Percentiles rank a stretch among this genome's conserved stretches.
Conservation (phyloP, 2,888 invertebrate genomes). For the Harpalus rubripes region DNA sequence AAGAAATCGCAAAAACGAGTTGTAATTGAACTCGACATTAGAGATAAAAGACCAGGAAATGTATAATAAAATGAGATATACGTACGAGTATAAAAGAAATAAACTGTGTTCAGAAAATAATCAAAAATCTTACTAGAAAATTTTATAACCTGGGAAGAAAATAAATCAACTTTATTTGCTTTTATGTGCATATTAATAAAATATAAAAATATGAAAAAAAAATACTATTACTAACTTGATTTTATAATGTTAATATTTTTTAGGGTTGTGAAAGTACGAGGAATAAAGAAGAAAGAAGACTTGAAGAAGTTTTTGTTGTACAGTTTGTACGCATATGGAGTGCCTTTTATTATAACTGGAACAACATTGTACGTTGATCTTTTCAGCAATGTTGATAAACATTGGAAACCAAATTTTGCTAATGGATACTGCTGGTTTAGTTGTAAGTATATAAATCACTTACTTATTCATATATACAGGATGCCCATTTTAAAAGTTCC, state of each 20-base stretch:
- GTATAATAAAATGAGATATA: slow-evolving; percentile 6
- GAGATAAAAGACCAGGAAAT: neutral
- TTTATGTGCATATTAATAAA: neutral
- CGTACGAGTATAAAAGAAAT: neutral
- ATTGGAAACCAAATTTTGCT: slow-evolving; percentile 81
- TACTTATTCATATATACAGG: too few species aligned
- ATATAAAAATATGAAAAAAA: neutral
- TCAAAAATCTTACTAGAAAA: neutral
- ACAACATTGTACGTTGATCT: slow-evolving; percentile 79
- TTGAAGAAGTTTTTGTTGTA: slow-evolving; percentile 81
- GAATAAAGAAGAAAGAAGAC: slow-evolving; percentile 73
- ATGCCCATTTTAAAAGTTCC: too few species aligned
- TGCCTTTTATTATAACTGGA: slow-evolving; percentile 80
- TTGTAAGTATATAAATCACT: slow-evolving; percentile 73
- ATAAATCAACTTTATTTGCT: neutral
- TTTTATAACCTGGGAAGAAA: neutral
- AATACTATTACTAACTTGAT: too few species aligned
- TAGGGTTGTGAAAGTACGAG: slow-evolving; percentile 45
- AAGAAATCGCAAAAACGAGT: too few species aligned
- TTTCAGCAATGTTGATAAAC: slow-evolving; percentile 75
- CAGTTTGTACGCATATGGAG: slow-evolving; percentile 84
- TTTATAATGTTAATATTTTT: neutral
- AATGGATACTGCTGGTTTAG: slow-evolving; percentile 82
- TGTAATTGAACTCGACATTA: too few species aligned
- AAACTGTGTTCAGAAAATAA: slow-evolving; percentile 25